A percentile compares a stretch with the other conserved stretches of the same genome.
Evolutionary conservation across 2,888 invertebrate species (phyloP).

Genomic region (Pseudococcus viburni): DNA sequence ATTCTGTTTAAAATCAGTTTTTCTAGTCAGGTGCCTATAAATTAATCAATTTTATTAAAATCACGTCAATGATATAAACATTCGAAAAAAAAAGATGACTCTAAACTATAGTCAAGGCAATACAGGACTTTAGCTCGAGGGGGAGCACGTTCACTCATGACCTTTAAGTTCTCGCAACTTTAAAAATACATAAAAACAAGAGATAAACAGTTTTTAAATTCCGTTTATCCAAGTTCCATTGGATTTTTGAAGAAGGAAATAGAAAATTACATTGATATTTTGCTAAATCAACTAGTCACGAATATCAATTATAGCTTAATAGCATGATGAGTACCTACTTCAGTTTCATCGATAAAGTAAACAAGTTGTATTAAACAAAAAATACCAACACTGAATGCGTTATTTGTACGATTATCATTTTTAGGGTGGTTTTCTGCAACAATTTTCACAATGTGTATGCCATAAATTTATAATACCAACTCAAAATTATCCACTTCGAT

Average conservation of each 20-base stretch:
- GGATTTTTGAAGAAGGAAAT: neutral
- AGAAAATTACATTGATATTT: neutral
- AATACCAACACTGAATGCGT: neutral
- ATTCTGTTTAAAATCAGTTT: neutral
- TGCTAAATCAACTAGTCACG: neutral
- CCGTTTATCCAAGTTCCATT: neutral
- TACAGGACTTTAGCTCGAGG: neutral
- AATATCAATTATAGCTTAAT: neutral
- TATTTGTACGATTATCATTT: too few relatives aligned
- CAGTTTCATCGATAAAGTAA: neutral
- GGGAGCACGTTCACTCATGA: neutral
- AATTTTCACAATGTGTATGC: too few relatives aligned
- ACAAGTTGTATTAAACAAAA: neutral
- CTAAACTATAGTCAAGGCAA: neutral
- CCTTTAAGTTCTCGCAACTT: neutral
- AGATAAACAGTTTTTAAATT: neutral
- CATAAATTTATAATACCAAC: too few relatives aligned
- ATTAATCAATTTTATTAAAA: neutral
- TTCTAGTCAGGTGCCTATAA: neutral
- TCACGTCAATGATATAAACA: neutral
- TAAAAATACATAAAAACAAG: neutral
- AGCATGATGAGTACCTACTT: neutral
- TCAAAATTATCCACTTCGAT: too few relatives aligned
- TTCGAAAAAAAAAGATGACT: neutral
- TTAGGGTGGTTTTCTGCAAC: too few relatives aligned